Evolutionary conservation across 2,113 vertebrate genomes (phyloP), one percentile per base, ranked within the genome.

Genomic region (Cochlearius cochlearius): DNA sequence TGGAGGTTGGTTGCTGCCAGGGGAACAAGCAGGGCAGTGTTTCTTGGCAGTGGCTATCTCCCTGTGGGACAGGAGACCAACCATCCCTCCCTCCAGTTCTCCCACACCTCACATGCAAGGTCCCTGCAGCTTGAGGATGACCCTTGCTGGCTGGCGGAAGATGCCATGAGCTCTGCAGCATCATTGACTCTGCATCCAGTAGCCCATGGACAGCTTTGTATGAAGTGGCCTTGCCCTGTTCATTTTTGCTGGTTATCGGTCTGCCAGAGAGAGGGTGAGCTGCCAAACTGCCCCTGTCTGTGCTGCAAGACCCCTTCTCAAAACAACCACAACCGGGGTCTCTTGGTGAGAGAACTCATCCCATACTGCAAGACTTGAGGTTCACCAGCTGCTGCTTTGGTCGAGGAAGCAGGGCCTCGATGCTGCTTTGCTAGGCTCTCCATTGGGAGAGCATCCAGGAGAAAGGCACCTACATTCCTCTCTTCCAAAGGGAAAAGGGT

Each of bases 361-460:
- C 56, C 41, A 32, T 71, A 26, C 34, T 43, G 15, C 27, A 88
- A 77, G 39, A 62, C 17, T 14, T 45, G 50, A 80, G 20, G 21
- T 39, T 92, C 47, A 66, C 32, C 36, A 83, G 45, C 14, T 16
- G 7, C 55, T 77, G n/a, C 64, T 89, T 89, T 72, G 53, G 32
- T 15, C 7, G 6, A 27, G 26, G 52, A 81, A 92, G 36, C 26
- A 34, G 17, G 10, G 17, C 27, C 50, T 88, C 0, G 0, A 16
- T 66, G 25, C 23, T 77, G 8, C 15, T 88, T 60, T 64, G 3
- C 1, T 10, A 43, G 17, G 27, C 2, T 67, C 34, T 80, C 50
- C 29, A 23, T 0, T 15, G 12, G 34, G n/a, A n/a, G n/a, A n/a
- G 18, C 49, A 43, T 39, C 23, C 30, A 86, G 52, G 53, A 52